These are phyloP conservation scores for Holocentrus rufus DNA, from an alignment of 2,797 vertebrate genomes.

Conservation along the genomic window DNA sequence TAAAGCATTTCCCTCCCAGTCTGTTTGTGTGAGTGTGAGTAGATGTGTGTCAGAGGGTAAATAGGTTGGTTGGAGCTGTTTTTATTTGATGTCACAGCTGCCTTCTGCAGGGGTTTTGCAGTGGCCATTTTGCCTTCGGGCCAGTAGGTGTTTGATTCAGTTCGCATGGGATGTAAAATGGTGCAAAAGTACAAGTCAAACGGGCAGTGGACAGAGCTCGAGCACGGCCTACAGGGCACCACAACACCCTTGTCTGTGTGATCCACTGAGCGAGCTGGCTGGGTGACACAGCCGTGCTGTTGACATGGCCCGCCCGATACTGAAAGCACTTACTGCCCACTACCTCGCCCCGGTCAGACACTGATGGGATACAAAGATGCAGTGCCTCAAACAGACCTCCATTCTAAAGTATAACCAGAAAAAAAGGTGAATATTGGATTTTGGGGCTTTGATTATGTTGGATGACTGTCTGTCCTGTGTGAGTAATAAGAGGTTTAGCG, in stretches of 20 bases:
- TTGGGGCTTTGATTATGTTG: conserved; percentile 11
- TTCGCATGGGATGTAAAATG: conserved; percentile 24
- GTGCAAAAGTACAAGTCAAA: conserved; percentile 35
- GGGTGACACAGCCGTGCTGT: conserved; percentile 42
- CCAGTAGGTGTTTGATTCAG: conserved; percentile 24
- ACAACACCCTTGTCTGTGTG: conserved; percentile 16
- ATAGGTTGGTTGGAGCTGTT: conserved; percentile 64
- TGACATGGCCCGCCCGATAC: conserved; percentile 37
- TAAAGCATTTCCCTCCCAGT: conserved; percentile 52
- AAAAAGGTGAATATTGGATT: conserved; percentile 1
- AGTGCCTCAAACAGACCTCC: conserved; percentile 15
- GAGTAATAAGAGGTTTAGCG: conserved; percentile 2
- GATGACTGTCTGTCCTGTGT: conserved; percentile 1
- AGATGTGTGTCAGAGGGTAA: conserved; percentile 61
- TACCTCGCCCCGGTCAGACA: conserved; percentile 18
- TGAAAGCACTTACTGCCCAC: conserved; percentile 42
- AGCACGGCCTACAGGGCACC: background rate
- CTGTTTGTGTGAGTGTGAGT: conserved; percentile 38
- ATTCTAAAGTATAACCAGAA: background rate
- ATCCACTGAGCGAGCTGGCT: conserved; percentile 27
- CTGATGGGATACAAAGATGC: conserved; percentile 24
- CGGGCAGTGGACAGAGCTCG: conserved; percentile 36
- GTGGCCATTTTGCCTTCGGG: conserved; percentile 44
- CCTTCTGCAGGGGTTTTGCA: conserved; percentile 52
- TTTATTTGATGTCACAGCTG: conserved; percentile 65